These are phyloP conservation scores for Globicephala melas DNA, from an alignment of 2,113 vertebrate genomes.

Conservation along the genomic window DNA sequence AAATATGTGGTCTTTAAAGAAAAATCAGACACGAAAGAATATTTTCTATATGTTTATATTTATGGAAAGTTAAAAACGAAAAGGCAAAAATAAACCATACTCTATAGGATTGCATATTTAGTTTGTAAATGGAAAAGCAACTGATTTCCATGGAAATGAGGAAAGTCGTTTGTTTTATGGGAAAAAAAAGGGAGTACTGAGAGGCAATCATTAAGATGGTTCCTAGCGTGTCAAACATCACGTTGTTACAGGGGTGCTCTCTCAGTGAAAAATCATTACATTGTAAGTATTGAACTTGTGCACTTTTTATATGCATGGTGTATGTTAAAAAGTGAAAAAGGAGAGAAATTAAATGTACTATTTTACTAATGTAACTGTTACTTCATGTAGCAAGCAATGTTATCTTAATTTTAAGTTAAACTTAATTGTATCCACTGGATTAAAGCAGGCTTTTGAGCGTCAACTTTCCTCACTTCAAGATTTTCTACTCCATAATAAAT, in stretches of 20 bases:
- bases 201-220: rapidly evolving
- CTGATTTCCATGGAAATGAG: background rate
- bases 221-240: no score
- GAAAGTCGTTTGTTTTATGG: background rate
- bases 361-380: background rate
- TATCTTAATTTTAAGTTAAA: background rate
- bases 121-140: background rate
- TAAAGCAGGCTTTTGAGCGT: background rate
- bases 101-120: background rate
- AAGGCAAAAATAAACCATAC: rapidly evolving
- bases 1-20: background rate
- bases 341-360: background rate
- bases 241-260: background rate
- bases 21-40: background rate
- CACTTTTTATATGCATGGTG: background rate
- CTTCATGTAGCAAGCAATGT: background rate
- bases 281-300: background rate
- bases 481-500: background rate
- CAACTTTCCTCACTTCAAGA: background rate
- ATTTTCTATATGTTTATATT: background rate
- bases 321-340: background rate
- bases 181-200: background rate
- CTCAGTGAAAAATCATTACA: background rate
- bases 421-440: background rate
- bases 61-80: background rate